Conservation (phyloP, 2,888 invertebrate species). For the Schizaphis graminum region DNA sequence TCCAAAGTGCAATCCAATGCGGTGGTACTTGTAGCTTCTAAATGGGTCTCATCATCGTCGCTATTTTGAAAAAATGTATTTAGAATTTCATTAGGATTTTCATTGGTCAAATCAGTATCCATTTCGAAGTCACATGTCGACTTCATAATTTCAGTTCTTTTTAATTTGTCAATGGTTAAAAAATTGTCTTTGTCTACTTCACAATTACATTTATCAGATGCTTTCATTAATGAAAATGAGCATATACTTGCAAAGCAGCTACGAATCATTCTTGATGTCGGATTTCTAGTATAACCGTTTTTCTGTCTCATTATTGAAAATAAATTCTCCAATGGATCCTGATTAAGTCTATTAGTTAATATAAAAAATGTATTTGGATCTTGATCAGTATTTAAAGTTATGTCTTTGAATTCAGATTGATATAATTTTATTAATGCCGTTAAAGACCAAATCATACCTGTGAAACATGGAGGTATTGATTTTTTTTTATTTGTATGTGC, state of each 20-base stretch:
- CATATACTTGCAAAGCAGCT: conserved; percentile 47
- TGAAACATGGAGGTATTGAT: conserved; percentile 68
- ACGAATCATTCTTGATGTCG: conserved; percentile 67
- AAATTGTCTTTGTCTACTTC: conserved; percentile 1
- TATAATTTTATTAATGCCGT: conserved; percentile 66
- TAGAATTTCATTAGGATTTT: too few species aligned
- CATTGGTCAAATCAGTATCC: too few species aligned
- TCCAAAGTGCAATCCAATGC: too few species aligned
- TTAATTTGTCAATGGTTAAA: background rate
- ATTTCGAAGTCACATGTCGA: too few species aligned
- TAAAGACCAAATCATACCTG: conserved; percentile 68
- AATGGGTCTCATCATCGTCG: too few species aligned
- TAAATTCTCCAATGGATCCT: conserved; percentile 69
- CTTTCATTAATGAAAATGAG: conserved; percentile 18
- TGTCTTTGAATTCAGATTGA: background rate
- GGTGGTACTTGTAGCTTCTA: too few species aligned
- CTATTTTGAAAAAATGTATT: too few species aligned
- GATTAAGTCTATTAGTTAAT: conserved; percentile 67
- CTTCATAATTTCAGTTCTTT: too few species aligned
- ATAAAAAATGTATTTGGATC: conserved; percentile 66
- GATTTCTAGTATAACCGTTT: conserved; percentile 68
- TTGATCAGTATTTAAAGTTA: conserved; percentile 67
- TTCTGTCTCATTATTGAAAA: conserved; percentile 67
- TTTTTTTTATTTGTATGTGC: conserved; percentile 64
- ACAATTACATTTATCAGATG: background rate